Evolutionary conservation across 2,113 vertebrate species (phyloP), one percentile per base, ranked within the genome.

Genomic region (Cepphus grylle): DNA sequence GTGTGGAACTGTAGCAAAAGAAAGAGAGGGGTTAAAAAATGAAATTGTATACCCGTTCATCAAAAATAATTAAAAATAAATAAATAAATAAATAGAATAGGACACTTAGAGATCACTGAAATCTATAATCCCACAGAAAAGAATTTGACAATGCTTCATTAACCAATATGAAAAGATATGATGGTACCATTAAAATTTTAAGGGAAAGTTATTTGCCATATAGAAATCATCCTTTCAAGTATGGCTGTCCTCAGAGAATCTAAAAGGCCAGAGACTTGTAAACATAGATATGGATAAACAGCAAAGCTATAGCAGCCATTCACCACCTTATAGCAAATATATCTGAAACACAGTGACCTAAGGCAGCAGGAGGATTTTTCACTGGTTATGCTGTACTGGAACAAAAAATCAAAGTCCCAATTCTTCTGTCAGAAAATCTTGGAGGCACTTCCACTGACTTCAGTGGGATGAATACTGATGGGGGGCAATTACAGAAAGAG

Each of bases 131-230:
- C 4, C 5, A 7, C 25, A 19, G 11, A 45, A 77, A 92, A 62
- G 0, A 17, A 58, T n/a, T 5, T 62, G 15, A 9, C 2, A 18
- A 7, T n/a, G 3, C 0, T 59, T 81, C 29, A 42, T 50, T 62
- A 45, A 30, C 2, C 8, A 71, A n/a, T 12, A 50, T 20, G 9
- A 81, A 91, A 79, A 1, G 9, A 3, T 10, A 43, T 49, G 17
- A 47, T 5, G 34, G 2, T 52, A 36, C 6, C 3, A 40, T 13
- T 25, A 62, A 81, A 50, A 3, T 59, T 80, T 43, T 55, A 70
- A 63, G 16, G 26, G 3, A 59, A 10, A 49, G 9, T 14, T 8
- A 5, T 83, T 81, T 72, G 2, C 12, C 12, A 0, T 15, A 11
- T 8, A 30, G 6, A 76, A 76, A 34, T 72, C 26, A 43, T 18